phyloP scores from a whole-genome alignment of 1,140 invertebrate genomes.

The Pogonognathellus flavescens region DNA sequence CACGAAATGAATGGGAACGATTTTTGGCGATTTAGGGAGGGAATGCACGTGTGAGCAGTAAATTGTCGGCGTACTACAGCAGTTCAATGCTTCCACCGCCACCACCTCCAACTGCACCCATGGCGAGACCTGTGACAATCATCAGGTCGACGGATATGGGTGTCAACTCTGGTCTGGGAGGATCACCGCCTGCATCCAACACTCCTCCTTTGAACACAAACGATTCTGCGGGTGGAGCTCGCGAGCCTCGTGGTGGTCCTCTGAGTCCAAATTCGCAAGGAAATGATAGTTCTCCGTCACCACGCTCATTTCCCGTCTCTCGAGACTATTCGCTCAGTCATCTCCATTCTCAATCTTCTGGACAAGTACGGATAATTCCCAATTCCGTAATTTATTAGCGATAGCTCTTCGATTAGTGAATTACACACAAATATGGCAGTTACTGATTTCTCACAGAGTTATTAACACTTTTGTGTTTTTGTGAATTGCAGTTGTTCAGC shows the following conservation, averaged over 20 bases:
- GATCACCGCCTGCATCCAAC: slow-evolving; percentile 77
- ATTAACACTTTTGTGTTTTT: neutral
- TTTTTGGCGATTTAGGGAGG: slow-evolving; percentile 51
- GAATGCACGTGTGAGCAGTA: slow-evolving; percentile 68
- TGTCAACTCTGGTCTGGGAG: slow-evolving; percentile 58
- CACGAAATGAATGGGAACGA: neutral
- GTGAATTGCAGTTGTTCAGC: slow-evolving; percentile 82
- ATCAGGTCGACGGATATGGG: slow-evolving; percentile 85
- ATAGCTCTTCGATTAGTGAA: neutral
- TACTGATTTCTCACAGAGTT: too few species aligned
- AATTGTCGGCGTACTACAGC: slow-evolving; percentile 87
- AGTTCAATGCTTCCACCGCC: slow-evolving; percentile 94
- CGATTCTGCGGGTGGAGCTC: slow-evolving; percentile 56
- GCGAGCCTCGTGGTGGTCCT: slow-evolving; percentile 66
- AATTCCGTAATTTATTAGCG: too few species aligned
- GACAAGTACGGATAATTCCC: slow-evolving; percentile 59
- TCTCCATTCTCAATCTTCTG: slow-evolving; percentile 67
- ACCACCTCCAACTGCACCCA: slow-evolving; percentile 81
- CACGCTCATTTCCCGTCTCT: slow-evolving; percentile 64
- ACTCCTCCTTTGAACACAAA: slow-evolving; percentile 72
- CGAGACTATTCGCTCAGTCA: slow-evolving; percentile 67
- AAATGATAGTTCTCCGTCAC: slow-evolving; percentile 61
- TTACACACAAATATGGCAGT: too few species aligned
- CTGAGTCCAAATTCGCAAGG: slow-evolving; percentile 67
- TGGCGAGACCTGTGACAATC: slow-evolving; percentile 95